These are phyloP conservation scores for Platysternon megacephalum DNA, from an alignment of 2,113 vertebrate genomes.

Conservation along the genomic window DNA sequence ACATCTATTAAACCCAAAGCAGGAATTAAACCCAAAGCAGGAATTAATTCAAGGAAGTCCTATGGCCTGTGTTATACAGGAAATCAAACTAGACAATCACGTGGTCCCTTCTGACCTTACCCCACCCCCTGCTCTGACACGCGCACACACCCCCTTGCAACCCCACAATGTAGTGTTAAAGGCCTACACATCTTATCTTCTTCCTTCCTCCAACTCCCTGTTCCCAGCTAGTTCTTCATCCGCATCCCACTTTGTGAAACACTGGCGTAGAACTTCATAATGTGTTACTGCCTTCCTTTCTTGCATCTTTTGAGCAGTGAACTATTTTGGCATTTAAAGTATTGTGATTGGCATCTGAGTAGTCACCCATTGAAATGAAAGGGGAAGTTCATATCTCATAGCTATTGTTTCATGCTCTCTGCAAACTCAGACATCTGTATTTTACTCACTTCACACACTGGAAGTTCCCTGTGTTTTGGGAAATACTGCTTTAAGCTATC, in stretches of 20 bases:
- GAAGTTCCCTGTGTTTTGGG: no score
- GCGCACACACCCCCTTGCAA: rapidly evolving
- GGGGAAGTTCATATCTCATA: rapidly evolving
- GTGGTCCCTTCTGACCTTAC: no score
- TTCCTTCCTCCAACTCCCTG: background rate
- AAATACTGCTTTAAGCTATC: no score
- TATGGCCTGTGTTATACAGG: no score
- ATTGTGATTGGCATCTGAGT: background rate
- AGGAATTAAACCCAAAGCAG: background rate
- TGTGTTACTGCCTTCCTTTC: no score
- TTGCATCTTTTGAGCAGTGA: no score
- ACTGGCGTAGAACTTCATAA: no score
- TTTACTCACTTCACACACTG: no score
- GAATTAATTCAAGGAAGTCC: background rate
- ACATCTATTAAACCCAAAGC: background rate
- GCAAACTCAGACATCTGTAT: background rate
- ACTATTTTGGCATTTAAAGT: background rate
- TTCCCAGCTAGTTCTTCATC: background rate
- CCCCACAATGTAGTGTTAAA: background rate
- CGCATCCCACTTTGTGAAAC: no score
- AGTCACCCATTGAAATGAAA: background rate
- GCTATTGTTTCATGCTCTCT: slow-evolving; percentile 8
- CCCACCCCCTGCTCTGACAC: no score
- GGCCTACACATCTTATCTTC: slow-evolving; percentile 20
- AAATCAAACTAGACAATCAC: no score